A percentile compares a stretch with the other conserved stretches of the same genome.
Conservation (phyloP, 2,888 invertebrate genomes). For the Scotopteryx bipunctaria region DNA sequence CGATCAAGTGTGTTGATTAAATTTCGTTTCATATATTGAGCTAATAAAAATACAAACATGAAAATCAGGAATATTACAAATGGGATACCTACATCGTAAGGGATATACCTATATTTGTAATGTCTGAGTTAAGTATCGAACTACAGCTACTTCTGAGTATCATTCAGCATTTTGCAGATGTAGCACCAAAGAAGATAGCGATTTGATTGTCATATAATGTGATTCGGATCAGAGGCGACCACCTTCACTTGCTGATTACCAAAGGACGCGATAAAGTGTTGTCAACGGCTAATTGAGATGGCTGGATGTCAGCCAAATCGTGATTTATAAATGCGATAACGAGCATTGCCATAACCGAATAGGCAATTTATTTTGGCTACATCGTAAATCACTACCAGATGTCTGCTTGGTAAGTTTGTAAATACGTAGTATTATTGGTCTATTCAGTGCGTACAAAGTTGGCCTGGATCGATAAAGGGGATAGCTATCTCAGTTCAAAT, state of each 20-base stretch:
- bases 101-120: too few species aligned
- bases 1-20: conserved; percentile 5
- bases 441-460: conserved; percentile 16
- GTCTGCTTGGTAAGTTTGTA: conserved; percentile 12
- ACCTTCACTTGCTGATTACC: not conserved
- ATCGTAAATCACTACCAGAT: conserved; percentile 22
- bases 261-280: not conserved
- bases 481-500: conserved; percentile 23
- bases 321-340: conserved; percentile 17
- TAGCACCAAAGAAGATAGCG: too few species aligned
- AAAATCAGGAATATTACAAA: too few species aligned
- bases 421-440: conserved; percentile 12
- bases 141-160: too few species aligned
- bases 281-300: conserved; percentile 9
- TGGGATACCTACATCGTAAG: too few species aligned
- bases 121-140: too few species aligned
- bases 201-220: not conserved
- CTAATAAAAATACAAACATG: too few species aligned
- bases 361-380: conserved; percentile 12
- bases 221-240: not conserved
- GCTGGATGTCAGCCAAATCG: conserved; percentile 22
- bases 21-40: not conserved
- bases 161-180: not conserved
- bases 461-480: conserved; percentile 37
- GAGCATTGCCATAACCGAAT: conserved; percentile 12